Base-by-base conservation (phyloP, 2,113 vertebrate genomes). In the Thunnus maccoyii region DNA sequence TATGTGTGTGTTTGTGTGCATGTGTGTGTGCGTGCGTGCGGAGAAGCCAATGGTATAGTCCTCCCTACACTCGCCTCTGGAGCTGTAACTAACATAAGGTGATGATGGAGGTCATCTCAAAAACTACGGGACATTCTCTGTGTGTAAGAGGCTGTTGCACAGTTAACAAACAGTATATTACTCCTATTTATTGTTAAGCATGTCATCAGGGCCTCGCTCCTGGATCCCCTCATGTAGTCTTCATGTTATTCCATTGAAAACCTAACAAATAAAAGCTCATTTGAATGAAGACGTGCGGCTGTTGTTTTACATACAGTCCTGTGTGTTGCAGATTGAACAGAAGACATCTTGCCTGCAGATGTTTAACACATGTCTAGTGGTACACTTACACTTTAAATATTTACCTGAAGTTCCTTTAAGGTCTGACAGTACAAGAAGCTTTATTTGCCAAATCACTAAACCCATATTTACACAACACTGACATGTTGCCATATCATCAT, bases 121-220 rank as follows among this genome's bases (percentile, higher is more conserved):
- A 17, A 72, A 74, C 61, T 68, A 22, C 27, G 27, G 70, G 69
- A 80, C 56, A 10, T 70, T 57, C 16, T 86, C 74, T 82, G 48
- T 69, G 67, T 75, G 55, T 72, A 36, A 50, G 72, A 74, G 67
- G 54, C 32, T 84, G 84, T 83, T 85, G 68, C 77, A 67, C 76
- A 82, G 72, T 61, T 85, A 74, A 88, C 69, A 70, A 52, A 57
- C 71, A 76, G 50, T 66, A 32, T 72, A 68, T 87, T 86, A 61
- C 78, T 90, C 77, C 86, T 95, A 94, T 95, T 95, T 95, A 95
- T 95, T 94, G 86, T 91, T 46, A 88, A 91, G 88, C 81, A 81
- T 91, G 82, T 90, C 73, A 20, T 85, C 84, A 79, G 88, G 81
- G 51, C 78, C 5, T 1, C 62, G 62, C 62, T 88, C 82, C 88